Base-by-base conservation (phyloP, 2,888 invertebrate species). In the Tanypteryx hageni region DNA sequence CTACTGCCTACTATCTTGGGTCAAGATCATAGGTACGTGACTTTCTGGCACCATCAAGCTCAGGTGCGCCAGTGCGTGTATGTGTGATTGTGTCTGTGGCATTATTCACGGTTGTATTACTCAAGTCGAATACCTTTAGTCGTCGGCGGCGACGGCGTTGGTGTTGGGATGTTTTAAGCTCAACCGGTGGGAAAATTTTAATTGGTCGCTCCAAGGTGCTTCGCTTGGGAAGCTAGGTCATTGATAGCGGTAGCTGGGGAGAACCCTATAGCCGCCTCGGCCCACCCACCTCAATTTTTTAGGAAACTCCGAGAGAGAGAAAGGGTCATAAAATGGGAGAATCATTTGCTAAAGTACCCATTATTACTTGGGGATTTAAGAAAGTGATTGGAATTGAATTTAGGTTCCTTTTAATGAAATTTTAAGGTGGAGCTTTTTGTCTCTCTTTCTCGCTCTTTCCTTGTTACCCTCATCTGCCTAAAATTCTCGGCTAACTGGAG, bases 371-470 rank as follows among this genome's bases (percentile, higher is more conserved):
- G 61, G 89, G 89, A 89, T 64, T 89, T 44, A 68, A 89, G 89
- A 89, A 89, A 89, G 89, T 64, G 89, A 64, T 18, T 44, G 64
- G 68, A 89, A 89, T 64, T 89, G 18, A 89, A 64, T 89, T 44
- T 68, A n/a, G 68, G 89, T 22, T 64, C 64, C 44, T 89, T 89
- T 56, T 89, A 89, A 89, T 89, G 89, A 89, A 89, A 89, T 89
- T 89, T 89, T 56, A 89, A 89, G 44, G 89, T 11, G 64, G 44
- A 61, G 86, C 31, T 44, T 44, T 56, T 27, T 44, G 44, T 18
- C 56, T 27, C 16, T 76, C 76, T 27, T 22, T 68, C 68, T 22
- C 9, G 7, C 61, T 61, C 61, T 16, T 2, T 61, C 61, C 5
- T 7, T 11, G 7, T 76, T 22, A 22, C 10, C 22, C 76, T 76